Conservation (phyloP, 2,888 invertebrate species). For the Drosophila limbata region DNA sequence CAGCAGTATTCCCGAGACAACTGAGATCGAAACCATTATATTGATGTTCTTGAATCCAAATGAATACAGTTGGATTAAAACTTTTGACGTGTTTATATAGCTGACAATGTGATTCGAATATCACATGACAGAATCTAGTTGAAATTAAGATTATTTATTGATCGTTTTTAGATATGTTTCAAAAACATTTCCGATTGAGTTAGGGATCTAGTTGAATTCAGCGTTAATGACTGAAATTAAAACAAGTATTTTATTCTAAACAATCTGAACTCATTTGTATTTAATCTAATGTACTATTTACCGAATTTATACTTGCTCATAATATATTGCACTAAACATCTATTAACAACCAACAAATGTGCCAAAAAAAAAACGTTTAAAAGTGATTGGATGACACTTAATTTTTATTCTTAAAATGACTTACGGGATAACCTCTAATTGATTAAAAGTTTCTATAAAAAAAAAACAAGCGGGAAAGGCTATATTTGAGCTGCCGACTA, state of each 20-base stretch:
- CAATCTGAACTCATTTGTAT: background rate
- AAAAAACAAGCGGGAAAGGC: too few relatives aligned
- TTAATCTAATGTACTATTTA: too few relatives aligned
- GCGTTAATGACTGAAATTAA: background rate
- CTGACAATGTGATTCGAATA: background rate
- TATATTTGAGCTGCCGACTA: too few relatives aligned
- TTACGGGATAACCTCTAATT: too few relatives aligned
- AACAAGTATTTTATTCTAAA: background rate
- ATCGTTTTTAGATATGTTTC: background rate
- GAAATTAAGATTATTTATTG: background rate
- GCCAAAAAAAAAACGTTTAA: background rate
- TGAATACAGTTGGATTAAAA: background rate
- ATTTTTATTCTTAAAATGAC: too few relatives aligned
- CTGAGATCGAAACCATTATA: background rate
- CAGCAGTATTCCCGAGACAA: background rate
- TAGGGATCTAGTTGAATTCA: too few relatives aligned
- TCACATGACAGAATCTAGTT: background rate
- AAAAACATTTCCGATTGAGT: background rate
- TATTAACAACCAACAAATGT: background rate
- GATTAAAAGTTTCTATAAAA: too few relatives aligned
- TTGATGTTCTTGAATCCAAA: background rate
- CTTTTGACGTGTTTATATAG: background rate
- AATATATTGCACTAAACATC: background rate
- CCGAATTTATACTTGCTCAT: too few relatives aligned
- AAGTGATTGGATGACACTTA: too few relatives aligned